These are phyloP conservation scores for Trididemnum clinides DNA, from an alignment of 23 tunicate species.

Conservation along the genomic window DNA sequence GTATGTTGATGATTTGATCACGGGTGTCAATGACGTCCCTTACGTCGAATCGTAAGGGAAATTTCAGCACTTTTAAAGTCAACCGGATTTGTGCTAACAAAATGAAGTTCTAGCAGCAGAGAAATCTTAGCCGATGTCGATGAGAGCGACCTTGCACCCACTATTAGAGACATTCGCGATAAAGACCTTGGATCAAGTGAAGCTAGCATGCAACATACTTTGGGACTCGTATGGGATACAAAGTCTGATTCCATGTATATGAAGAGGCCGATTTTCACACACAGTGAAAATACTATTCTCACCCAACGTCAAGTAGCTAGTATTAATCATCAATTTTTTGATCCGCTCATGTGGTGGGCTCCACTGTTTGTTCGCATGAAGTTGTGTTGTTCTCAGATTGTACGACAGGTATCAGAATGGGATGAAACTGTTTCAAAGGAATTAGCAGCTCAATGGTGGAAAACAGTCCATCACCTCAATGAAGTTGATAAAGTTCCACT, in stretches of 20 bases:
- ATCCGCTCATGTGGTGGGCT: neutral
- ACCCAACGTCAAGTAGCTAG: neutral
- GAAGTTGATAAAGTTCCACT: neutral
- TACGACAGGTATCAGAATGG: neutral
- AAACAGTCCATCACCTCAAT: neutral
- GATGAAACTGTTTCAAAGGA: neutral
- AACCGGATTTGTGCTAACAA: neutral
- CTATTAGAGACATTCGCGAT: neutral
- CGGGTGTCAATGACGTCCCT: neutral
- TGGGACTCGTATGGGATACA: conserved; percentile 1
- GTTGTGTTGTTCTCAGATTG: neutral
- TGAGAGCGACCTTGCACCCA: neutral
- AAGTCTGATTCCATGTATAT: neutral
- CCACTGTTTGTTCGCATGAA: neutral
- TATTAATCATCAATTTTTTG: neutral
- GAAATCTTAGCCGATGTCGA: neutral
- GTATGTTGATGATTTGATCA: neutral
- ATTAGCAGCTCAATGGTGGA: neutral
- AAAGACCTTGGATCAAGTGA: neutral
- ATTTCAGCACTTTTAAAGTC: neutral
- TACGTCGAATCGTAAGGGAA: neutral
- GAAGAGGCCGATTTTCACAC: neutral
- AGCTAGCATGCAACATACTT: neutral
- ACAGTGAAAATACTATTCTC: neutral
- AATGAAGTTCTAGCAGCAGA: neutral